Percentiles rank a stretch among this genome's conserved stretches.
These are phyloP conservation scores for Rhinatrema bivittatum DNA, from an alignment of 2,797 vertebrate species.

Conservation along the genomic window DNA sequence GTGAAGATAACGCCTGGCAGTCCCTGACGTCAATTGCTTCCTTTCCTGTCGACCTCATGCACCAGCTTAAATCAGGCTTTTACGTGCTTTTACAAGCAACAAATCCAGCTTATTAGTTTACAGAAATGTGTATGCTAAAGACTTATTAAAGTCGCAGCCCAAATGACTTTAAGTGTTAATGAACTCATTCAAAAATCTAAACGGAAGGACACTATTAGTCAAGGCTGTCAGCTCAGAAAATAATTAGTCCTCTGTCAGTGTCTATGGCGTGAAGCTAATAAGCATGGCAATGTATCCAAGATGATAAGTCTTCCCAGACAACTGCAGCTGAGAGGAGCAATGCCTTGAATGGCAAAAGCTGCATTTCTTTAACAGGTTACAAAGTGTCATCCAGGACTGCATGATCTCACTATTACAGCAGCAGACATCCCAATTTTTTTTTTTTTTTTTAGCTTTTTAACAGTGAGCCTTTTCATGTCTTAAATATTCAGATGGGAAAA, in stretches of 20 bases:
- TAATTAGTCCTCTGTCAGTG: slow-evolving; percentile 13
- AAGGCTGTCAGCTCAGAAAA: slow-evolving; percentile 22
- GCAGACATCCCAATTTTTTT: too few relatives aligned
- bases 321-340: too few relatives aligned
- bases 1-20: too few relatives aligned
- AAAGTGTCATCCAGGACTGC: too few relatives aligned
- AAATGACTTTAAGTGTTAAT: slow-evolving; percentile 3
- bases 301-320: too few relatives aligned
- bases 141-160: slow-evolving; percentile 3
- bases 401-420: too few relatives aligned
- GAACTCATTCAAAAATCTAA: slow-evolving; percentile 9
- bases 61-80: slow-evolving; percentile 15
- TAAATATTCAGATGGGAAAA: too few relatives aligned
- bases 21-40: too few relatives aligned
- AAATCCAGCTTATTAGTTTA: slow-evolving; percentile 16
- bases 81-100: slow-evolving; percentile 9
- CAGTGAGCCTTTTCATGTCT: too few relatives aligned
- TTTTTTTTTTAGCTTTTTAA: too few relatives aligned
- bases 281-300: not conserved
- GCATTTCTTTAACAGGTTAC: too few relatives aligned
- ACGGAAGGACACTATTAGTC: slow-evolving; percentile 3
- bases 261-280: not conserved
- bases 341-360: too few relatives aligned
- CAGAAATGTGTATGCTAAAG: not conserved
- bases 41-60: slow-evolving; percentile 8